Conservation (phyloP, 2,888 invertebrate species). For the Clitarchus hookeri region DNA sequence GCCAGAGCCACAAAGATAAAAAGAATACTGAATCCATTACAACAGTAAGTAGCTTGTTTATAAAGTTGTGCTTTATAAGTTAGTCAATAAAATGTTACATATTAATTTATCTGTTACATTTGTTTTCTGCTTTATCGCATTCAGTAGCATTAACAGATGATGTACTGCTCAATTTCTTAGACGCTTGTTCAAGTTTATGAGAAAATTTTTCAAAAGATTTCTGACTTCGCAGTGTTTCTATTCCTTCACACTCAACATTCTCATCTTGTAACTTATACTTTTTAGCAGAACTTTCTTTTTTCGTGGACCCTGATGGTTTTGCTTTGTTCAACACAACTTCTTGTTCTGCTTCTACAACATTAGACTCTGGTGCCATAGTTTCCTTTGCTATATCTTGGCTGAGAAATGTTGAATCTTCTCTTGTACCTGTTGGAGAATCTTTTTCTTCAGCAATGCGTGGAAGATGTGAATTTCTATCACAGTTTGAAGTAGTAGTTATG, state of each 20-base stretch:
- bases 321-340: background rate
- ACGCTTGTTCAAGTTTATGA: background rate
- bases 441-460: constrained; percentile 89
- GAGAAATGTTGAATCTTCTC: constrained; percentile 47
- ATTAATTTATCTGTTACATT: background rate
- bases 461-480: constrained; percentile 59
- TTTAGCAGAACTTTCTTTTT: background rate
- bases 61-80: background rate
- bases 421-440: constrained; percentile 72
- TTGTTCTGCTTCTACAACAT: background rate
- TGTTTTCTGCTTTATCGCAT: background rate
- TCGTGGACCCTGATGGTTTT: background rate
- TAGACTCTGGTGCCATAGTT: background rate
- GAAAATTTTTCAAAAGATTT: background rate
- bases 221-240: background rate
- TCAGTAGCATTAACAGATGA: background rate
- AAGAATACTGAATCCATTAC: too few species aligned
- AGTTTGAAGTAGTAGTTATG: constrained; percentile 50
- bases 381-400: background rate
- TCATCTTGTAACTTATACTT: background rate
- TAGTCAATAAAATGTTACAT: background rate
- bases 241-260: background rate
- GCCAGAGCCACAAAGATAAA: too few species aligned
- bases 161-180: background rate
- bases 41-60: too few species aligned